These are phyloP conservation scores for Pandion haliaetus DNA, from an alignment of 2,113 vertebrate genomes.

Conservation along the genomic window DNA sequence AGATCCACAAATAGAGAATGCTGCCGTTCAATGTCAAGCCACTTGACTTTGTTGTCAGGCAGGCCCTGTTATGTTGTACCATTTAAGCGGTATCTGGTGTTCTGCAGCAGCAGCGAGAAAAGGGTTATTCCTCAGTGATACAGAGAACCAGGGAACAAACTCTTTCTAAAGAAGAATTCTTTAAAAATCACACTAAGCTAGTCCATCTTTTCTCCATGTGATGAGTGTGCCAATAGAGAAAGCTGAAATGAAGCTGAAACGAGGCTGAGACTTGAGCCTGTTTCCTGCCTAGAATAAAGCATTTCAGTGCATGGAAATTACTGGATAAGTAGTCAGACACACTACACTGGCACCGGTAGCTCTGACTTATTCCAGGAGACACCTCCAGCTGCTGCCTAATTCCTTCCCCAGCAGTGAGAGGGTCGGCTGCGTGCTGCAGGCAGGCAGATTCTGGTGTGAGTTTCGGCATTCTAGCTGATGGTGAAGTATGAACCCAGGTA, in stretches of 20 bases:
- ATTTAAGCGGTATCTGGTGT: neutral
- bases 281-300: neutral
- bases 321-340: neutral
- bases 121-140: neutral
- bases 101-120: neutral
- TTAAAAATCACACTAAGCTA: neutral
- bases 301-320: neutral
- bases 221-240: neutral
- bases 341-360: neutral
- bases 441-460: neutral
- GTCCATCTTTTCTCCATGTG: neutral
- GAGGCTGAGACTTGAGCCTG: neutral
- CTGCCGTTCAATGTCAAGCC: neutral
- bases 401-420: neutral
- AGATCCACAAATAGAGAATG: neutral
- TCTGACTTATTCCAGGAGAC: constrained; percentile 1
- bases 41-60: no score
- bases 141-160: neutral
- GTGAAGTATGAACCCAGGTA: neutral
- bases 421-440: neutral
- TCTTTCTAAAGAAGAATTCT: neutral
- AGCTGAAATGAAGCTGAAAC: neutral
- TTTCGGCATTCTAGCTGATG: neutral
- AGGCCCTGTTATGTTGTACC: neutral
- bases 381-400: neutral